Percentiles rank a stretch among this genome's conserved stretches.
phyloP scores from a whole-genome alignment of 2,113 vertebrate genomes.

The Percina caprodes region DNA sequence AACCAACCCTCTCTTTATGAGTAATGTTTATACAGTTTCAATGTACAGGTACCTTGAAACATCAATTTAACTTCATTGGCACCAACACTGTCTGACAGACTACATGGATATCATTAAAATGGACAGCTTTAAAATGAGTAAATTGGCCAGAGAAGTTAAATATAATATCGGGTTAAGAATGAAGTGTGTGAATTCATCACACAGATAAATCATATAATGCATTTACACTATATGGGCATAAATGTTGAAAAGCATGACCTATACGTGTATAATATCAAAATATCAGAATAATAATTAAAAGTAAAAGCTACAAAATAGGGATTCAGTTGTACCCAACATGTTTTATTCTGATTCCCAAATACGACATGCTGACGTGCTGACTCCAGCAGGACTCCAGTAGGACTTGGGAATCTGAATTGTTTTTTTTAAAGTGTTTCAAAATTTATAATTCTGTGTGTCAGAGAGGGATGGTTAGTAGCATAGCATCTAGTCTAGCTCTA shows the following conservation, averaged over 20 bases:
- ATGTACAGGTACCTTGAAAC: conserved; percentile 20
- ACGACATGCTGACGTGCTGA: conserved; percentile 25
- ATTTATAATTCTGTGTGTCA: conserved; percentile 64
- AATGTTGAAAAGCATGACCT: conserved; percentile 21
- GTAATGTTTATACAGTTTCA: conserved; percentile 23
- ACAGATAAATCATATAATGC: conserved; percentile 39
- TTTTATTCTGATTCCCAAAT: conserved; percentile 7
- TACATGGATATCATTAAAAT: conserved; percentile 6
- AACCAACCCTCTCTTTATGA: conserved; percentile 57
- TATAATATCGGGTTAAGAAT: conserved; percentile 48
- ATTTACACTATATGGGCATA: conserved; percentile 35
- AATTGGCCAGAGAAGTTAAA: conserved; percentile 41
- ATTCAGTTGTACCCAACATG: neutral
- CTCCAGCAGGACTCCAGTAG: conserved; percentile 32
- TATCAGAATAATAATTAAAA: neutral
- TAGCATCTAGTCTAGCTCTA: conserved; percentile 39
- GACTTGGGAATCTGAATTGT: conserved; percentile 8
- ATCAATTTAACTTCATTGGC: conserved; percentile 51
- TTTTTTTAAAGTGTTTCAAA: conserved; percentile 51
- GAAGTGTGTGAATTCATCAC: conserved; percentile 42
- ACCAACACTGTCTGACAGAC: neutral
- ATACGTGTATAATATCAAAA: conserved; percentile 7
- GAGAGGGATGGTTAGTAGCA: conserved; percentile 57
- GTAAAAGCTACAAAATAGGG: neutral
- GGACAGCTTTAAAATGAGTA: neutral